Evolutionary conservation across 2,888 invertebrate species (phyloP).

Genomic region (Junonia oenone): DNA sequence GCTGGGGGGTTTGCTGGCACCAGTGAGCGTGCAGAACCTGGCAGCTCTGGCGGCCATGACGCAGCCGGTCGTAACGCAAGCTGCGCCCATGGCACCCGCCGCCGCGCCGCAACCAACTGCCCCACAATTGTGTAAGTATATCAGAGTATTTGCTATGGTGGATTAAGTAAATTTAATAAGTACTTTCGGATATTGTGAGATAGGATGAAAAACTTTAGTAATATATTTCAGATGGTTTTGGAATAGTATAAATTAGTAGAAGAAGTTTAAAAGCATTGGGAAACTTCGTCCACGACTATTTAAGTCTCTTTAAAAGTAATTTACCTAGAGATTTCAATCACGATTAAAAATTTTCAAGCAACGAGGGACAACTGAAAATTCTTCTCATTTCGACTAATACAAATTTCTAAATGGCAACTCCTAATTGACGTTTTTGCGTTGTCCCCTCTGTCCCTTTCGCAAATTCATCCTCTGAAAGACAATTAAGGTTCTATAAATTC

Average conservation of each 20-base stretch:
- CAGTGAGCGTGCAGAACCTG: slow-evolving; percentile 94
- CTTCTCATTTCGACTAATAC: slow-evolving; percentile 22
- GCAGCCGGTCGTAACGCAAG: slow-evolving; percentile 78
- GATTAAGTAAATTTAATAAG: too few species aligned
- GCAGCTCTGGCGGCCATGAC: slow-evolving; percentile 93
- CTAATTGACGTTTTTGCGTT: slow-evolving; percentile 47
- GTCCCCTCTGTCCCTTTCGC: slow-evolving; percentile 36
- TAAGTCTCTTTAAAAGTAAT: neutral
- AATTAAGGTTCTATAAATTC: slow-evolving; percentile 54
- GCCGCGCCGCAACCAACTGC: slow-evolving; percentile 53
- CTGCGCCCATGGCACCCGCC: slow-evolving; percentile 67
- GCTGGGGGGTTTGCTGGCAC: slow-evolving; percentile 89
- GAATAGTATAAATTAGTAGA: neutral
- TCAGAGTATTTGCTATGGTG: neutral
- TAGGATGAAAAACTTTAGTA: too few species aligned
- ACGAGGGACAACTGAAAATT: slow-evolving; percentile 1
- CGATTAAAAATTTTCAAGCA: neutral
- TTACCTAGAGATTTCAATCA: neutral
- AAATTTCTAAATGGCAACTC: slow-evolving; percentile 36
- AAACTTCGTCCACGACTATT: neutral
- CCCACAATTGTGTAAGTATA: slow-evolving; percentile 68
- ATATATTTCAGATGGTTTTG: neutral
- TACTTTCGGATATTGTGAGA: too few species aligned
- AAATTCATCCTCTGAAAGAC: slow-evolving; percentile 42
- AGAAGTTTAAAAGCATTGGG: neutral